phyloP scores from a whole-genome alignment of 2,797 vertebrate species.

The Galaxias olidus region DNA sequence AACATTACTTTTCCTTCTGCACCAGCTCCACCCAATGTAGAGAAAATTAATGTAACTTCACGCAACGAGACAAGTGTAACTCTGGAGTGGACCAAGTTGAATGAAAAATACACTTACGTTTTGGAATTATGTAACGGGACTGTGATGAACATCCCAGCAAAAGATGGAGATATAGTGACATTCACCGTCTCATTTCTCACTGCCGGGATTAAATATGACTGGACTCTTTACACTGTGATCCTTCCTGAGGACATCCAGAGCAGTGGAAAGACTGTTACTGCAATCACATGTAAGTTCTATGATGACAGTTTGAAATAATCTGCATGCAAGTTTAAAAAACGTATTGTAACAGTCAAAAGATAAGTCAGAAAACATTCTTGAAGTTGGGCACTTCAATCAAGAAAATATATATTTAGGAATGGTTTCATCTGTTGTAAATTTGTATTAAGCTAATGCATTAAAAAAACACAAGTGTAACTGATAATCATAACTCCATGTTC shows the following conservation, averaged over 20 bases:
- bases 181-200: constrained; percentile 24
- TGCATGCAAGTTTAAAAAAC: too few species aligned
- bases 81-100: constrained; percentile 47
- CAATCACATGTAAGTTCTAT: constrained; percentile 42
- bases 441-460: too few species aligned
- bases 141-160: constrained; percentile 9
- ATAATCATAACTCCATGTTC: too few species aligned
- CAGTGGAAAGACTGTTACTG: constrained; percentile 20
- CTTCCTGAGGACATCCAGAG: neutral
- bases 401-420: too few species aligned
- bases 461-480: too few species aligned
- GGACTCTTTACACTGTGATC: constrained; percentile 45
- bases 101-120: neutral
- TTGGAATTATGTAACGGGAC: neutral
- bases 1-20: neutral
- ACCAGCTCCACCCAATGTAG: neutral
- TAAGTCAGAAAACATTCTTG: too few species aligned
- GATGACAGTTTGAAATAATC: too few species aligned
- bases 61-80: constrained; percentile 30
- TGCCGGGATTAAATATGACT: constrained; percentile 32
- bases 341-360: too few species aligned
- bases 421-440: too few species aligned
- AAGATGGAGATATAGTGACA: neutral
- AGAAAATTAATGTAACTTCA: neutral
- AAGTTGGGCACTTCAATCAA: too few species aligned